These are phyloP conservation scores for Biston stratarius DNA, from an alignment of 2,888 invertebrate species.

Conservation along the genomic window DNA sequence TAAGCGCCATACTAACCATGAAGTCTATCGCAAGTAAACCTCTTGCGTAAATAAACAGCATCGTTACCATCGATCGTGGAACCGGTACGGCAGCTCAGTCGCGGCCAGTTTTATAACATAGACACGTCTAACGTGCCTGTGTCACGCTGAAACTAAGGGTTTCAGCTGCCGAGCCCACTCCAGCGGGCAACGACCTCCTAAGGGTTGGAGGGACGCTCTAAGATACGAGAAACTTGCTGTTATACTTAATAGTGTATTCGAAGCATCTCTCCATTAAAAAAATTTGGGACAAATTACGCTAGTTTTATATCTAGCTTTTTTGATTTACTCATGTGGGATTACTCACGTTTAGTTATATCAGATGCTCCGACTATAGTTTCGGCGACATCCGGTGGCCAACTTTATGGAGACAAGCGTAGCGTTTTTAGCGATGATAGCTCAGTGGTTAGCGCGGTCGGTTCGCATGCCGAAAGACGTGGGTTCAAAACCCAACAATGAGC, in stretches of 20 bases:
- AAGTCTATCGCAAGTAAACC: constrained; percentile 26
- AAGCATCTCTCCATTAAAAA: neutral
- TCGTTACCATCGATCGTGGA: constrained; percentile 40
- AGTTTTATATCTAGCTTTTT: too few species aligned
- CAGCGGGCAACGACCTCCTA: constrained; percentile 74
- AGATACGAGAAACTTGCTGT: constrained; percentile 29
- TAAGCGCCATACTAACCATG: constrained; percentile 1
- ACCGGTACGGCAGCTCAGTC: constrained; percentile 32
- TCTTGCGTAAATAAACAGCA: constrained; percentile 33
- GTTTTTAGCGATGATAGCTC: too few species aligned
- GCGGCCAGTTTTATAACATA: constrained; percentile 37
- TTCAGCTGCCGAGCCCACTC: constrained; percentile 75
- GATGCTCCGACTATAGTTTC: too few species aligned
- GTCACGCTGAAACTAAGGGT: constrained; percentile 71
- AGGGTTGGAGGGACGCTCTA: constrained; percentile 55
- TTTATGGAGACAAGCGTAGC: too few species aligned
- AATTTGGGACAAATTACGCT: too few species aligned
- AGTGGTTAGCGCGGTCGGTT: too few species aligned
- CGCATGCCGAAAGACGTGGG: too few species aligned
- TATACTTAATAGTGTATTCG: too few species aligned
- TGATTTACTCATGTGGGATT: too few species aligned
- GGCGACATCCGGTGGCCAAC: too few species aligned
- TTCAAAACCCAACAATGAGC: too few species aligned
- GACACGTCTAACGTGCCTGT: constrained; percentile 49
- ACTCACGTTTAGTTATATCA: too few species aligned